Conservation (phyloP, 2,113 vertebrate species). For the Salvelinus sp. region DNA sequence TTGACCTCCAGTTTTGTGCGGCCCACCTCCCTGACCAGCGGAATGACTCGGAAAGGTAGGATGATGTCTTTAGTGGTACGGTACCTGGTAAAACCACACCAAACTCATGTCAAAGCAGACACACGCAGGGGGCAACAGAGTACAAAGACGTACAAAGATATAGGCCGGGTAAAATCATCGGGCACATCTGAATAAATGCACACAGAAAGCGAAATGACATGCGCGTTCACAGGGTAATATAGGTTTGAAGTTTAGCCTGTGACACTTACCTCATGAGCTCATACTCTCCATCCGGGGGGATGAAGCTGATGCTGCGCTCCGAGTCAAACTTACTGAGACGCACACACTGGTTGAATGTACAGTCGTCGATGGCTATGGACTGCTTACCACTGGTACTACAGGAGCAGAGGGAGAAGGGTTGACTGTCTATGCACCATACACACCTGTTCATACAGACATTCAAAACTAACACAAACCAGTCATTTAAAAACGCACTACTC, state of each 20-base stretch:
- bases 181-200: no score
- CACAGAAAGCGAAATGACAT: no score
- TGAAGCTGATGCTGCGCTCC: constrained; percentile 98
- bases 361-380: constrained; percentile 98
- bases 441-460: neutral
- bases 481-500: neutral
- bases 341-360: constrained; percentile 98
- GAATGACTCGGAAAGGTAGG: constrained; percentile 96
- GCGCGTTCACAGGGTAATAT: neutral
- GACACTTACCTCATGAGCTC: constrained; percentile 94
- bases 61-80: constrained; percentile 99
- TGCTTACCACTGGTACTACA: constrained; percentile 86
- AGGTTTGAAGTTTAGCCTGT: neutral
- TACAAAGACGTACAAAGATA: no score
- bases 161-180: no score
- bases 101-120: neutral
- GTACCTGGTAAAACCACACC: constrained; percentile 76
- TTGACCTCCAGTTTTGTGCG: constrained; percentile 98
- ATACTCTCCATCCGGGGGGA: constrained; percentile 97
- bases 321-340: constrained; percentile 99
- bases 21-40: constrained; percentile 94
- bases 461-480: neutral
- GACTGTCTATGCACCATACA: neutral
- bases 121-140: neutral
- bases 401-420: constrained; percentile 17